phyloP scores from a whole-genome alignment of 2,797 vertebrate species.

The Dromococcyx pavoninus region DNA sequence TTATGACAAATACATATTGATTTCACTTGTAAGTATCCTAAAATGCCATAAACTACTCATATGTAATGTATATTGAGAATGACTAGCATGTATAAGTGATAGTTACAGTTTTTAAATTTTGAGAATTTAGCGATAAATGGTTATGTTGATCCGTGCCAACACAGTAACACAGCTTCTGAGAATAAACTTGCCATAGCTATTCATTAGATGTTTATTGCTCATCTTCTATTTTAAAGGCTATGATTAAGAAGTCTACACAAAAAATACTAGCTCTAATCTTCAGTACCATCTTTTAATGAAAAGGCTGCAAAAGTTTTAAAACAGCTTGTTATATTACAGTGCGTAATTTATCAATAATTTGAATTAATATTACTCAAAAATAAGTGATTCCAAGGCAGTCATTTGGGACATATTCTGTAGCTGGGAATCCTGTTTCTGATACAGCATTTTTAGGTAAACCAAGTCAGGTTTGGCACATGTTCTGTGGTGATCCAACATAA shows the following conservation, averaged over 20 bases:
- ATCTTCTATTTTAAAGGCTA: constrained; percentile 56
- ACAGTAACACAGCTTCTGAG: constrained; percentile 65
- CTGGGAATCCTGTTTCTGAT: not conserved
- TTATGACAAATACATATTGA: not conserved
- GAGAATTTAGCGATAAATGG: constrained; percentile 64
- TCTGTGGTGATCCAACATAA: not conserved
- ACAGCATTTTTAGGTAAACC: not conserved
- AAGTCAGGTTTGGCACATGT: not conserved
- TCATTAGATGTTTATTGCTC: constrained; percentile 68
- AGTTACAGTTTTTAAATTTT: constrained; percentile 36
- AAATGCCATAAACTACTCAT: not conserved
- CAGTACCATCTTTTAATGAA: constrained; percentile 41
- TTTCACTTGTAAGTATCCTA: not conserved
- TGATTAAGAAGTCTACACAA: constrained; percentile 58
- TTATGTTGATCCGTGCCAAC: constrained; percentile 58
- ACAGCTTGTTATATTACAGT: constrained; percentile 44
- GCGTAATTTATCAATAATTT: constrained; percentile 52
- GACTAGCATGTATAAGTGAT: not conserved
- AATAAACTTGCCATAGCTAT: constrained; percentile 67
- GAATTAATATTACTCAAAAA: constrained; percentile 59
- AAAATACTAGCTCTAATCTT: constrained; percentile 70
- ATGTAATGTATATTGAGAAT: not conserved
- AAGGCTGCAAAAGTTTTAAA: constrained; percentile 66
- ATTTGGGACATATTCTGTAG: not conserved
- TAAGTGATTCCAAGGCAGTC: constrained; percentile 41